phyloP scores from a whole-genome alignment of 2,797 vertebrate genomes.

The Mormyrus hasselquistii region DNA sequence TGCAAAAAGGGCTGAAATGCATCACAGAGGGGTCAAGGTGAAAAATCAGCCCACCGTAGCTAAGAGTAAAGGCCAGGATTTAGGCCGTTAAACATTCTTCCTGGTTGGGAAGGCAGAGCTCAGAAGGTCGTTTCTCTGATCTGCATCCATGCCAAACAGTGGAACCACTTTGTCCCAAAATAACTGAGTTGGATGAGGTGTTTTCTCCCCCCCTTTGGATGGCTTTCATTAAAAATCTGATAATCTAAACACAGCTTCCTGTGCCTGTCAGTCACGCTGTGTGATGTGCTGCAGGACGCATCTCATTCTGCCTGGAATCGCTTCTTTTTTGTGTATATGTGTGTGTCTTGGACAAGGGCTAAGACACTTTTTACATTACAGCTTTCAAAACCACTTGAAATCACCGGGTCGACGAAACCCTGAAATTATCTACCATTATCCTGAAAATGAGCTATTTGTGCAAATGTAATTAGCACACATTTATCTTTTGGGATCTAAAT shows the following conservation, averaged over 20 bases:
- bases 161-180: neutral
- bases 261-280: neutral
- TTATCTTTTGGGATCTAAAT: neutral
- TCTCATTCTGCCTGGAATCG: slow-evolving; percentile 8
- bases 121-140: neutral
- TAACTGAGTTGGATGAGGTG: neutral
- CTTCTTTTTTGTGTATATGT: neutral
- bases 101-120: neutral
- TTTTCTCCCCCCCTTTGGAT: neutral
- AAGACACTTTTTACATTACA: neutral
- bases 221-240: slow-evolving; percentile 11
- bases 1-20: neutral
- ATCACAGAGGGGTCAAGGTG: neutral
- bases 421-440: slow-evolving; percentile 1
- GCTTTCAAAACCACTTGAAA: neutral
- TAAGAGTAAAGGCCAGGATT: neutral
- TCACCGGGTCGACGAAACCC: slow-evolving; percentile 4
- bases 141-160: slow-evolving; percentile 4
- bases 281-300: neutral
- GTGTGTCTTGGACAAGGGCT: slow-evolving; percentile 2
- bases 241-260: slow-evolving; percentile 16
- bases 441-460: neutral
- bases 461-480: neutral
- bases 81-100: neutral
- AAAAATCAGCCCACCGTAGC: neutral